A percentile compares a stretch with the other conserved stretches of the same genome.
Conservation (phyloP, 2,113 vertebrate species). For the Hirundichthys speculiger region DNA sequence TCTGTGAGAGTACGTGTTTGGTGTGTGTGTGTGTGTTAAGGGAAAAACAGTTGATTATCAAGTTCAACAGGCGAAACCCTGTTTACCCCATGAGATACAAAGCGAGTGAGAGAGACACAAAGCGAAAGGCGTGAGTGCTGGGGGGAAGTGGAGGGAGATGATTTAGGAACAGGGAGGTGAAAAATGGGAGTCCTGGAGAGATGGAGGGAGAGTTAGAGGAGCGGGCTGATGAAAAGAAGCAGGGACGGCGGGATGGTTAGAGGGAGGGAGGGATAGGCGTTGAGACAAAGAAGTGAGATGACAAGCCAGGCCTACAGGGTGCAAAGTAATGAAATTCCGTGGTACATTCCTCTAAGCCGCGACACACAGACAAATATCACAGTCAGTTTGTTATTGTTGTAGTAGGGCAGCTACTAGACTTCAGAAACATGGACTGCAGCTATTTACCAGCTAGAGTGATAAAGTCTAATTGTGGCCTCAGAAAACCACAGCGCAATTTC, state of each 20-base stretch:
- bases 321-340: slow-evolving; percentile 73
- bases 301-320: slow-evolving; percentile 70
- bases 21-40: slow-evolving; percentile 32
- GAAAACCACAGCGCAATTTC: slow-evolving; percentile 34
- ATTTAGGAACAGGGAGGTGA: slow-evolving; percentile 70
- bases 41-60: slow-evolving; percentile 72
- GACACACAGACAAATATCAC: slow-evolving; percentile 75
- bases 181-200: slow-evolving; percentile 67
- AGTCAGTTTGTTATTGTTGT: slow-evolving; percentile 67
- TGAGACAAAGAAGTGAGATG: slow-evolving; percentile 76
- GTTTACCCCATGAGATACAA: slow-evolving; percentile 75
- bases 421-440: slow-evolving; percentile 73
- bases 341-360: slow-evolving; percentile 67
- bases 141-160: slow-evolving; percentile 55
- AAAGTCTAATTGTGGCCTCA: slow-evolving; percentile 57
- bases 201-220: slow-evolving; percentile 50
- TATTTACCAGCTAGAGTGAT: slow-evolving; percentile 73
- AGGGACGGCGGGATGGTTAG: slow-evolving; percentile 62
- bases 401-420: slow-evolving; percentile 62
- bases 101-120: slow-evolving; percentile 38
- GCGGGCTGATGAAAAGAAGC: slow-evolving; percentile 49
- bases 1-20: slow-evolving; percentile 25
- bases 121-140: slow-evolving; percentile 38
- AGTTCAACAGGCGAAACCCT: slow-evolving; percentile 78
- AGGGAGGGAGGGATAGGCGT: slow-evolving; percentile 41